These are phyloP conservation scores for Myrmecophaga tridactyla DNA, from an alignment of 2,113 vertebrate species.

Conservation along the genomic window DNA sequence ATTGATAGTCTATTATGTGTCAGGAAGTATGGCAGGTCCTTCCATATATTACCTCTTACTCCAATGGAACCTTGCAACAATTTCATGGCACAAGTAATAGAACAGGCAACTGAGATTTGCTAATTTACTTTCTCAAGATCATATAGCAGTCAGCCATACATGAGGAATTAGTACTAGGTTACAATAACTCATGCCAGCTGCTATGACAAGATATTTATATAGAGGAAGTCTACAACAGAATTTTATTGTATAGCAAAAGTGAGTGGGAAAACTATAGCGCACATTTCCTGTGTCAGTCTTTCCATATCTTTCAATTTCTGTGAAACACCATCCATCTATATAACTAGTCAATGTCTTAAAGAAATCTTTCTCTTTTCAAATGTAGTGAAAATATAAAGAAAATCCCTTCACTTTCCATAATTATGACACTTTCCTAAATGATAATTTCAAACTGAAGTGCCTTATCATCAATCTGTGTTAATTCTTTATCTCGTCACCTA, in stretches of 20 bases:
- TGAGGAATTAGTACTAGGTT: background rate
- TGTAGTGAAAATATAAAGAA: background rate
- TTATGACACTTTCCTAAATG: background rate
- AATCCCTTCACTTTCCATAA: background rate
- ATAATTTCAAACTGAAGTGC: background rate
- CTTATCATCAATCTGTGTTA: background rate
- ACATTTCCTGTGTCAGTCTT: background rate
- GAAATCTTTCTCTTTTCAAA: background rate
- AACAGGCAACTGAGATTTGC: background rate
- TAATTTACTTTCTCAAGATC: background rate
- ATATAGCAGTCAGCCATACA: background rate
- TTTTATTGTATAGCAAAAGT: slow-evolving; percentile 20
- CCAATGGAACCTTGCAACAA: background rate
- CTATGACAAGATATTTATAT: background rate
- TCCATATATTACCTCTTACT: background rate
- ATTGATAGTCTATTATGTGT: background rate
- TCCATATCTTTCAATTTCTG: slow-evolving; percentile 13
- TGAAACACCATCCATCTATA: background rate
- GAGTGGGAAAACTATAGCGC: background rate
- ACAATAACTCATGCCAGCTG: background rate
- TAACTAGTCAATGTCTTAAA: background rate
- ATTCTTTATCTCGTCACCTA: background rate
- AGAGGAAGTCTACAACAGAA: background rate
- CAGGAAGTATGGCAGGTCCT: background rate
- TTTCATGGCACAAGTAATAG: background rate